phyloP scores from a whole-genome alignment of 92 coral and sea anemone genomes.

The Siderastrea radians region DNA sequence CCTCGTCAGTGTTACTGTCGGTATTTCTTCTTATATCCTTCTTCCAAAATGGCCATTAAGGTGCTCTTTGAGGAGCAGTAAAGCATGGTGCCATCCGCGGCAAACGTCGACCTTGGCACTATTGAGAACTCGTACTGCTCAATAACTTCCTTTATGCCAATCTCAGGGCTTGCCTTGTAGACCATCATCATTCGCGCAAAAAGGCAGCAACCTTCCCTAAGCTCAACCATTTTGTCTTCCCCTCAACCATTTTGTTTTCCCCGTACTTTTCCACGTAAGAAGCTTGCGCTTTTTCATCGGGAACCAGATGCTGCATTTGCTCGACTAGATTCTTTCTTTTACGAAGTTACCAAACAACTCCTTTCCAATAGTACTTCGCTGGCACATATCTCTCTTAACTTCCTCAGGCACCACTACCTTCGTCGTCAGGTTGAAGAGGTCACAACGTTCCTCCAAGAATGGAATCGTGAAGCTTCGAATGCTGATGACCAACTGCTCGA shows the following conservation, averaged over 20 bases:
- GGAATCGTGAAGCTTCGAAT: slow-evolving; percentile 59
- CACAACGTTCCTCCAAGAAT: slow-evolving; percentile 38
- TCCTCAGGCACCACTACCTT: slow-evolving; percentile 60
- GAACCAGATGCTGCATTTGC: slow-evolving; percentile 42
- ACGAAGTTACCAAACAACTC: slow-evolving; percentile 27
- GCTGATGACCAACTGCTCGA: slow-evolving; percentile 45
- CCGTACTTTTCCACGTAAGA: slow-evolving; percentile 48
- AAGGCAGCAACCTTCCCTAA: slow-evolving; percentile 45
- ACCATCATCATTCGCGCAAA: slow-evolving; percentile 23
- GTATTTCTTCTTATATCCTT: neutral
- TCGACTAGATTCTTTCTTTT: slow-evolving; percentile 41
- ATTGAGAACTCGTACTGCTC: slow-evolving; percentile 27
- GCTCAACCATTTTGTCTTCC: slow-evolving; percentile 49
- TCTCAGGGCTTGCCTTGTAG: slow-evolving; percentile 7
- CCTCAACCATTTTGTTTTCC: slow-evolving; percentile 17
- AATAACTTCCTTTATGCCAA: slow-evolving; percentile 38
- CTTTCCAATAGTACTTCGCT: slow-evolving; percentile 49
- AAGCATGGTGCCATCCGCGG: slow-evolving; percentile 25
- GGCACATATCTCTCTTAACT: slow-evolving; percentile 61
- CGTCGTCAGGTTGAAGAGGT: slow-evolving; percentile 67
- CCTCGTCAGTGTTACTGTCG: neutral
- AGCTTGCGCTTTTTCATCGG: slow-evolving; percentile 60
- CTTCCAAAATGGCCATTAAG: slow-evolving; percentile 22
- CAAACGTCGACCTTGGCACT: slow-evolving; percentile 34
- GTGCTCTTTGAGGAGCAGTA: slow-evolving; percentile 17